Conservation (phyloP, 92 coral and sea anemone genomes). For the Micromussa lordhowensis region DNA sequence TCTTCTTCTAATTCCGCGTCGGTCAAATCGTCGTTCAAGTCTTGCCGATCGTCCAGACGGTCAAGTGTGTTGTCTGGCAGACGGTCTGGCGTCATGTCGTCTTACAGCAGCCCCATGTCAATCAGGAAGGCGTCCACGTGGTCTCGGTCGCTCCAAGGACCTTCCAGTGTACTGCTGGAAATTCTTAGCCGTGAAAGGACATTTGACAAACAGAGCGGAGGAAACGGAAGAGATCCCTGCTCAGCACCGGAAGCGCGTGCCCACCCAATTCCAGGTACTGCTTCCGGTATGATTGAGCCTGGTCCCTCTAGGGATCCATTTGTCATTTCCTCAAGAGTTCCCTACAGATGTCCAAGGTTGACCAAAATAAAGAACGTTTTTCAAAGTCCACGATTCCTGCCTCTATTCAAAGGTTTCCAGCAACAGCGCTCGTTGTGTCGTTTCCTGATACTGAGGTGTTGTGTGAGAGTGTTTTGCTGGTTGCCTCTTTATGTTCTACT, state of each 20-base stretch:
- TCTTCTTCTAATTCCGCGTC: neutral
- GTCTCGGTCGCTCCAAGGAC: neutral
- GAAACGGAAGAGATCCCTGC: neutral
- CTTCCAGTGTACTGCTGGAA: conserved; percentile 2
- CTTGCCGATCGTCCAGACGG: neutral
- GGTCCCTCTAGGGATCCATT: neutral
- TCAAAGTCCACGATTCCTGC: conserved; percentile 6
- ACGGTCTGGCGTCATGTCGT: neutral
- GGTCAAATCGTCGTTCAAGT: neutral
- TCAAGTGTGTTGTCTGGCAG: neutral
- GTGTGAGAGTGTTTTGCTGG: conserved; percentile 10
- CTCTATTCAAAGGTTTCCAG: conserved; percentile 1
- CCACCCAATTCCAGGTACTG: neutral
- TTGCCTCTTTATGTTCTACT: conserved; percentile 20
- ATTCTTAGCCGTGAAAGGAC: conserved; percentile 18
- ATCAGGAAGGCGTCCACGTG: neutral
- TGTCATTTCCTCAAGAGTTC: conserved; percentile 16
- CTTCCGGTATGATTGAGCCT: neutral
- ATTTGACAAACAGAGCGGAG: neutral
- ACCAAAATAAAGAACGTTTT: conserved; percentile 2
- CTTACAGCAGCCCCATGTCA: conserved; percentile 12
- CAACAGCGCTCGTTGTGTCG: conserved; percentile 24
- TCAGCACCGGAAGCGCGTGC: neutral
- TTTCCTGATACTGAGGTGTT: conserved; percentile 17
- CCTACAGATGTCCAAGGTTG: neutral